Conservation (phyloP, 2,113 vertebrate species). For the Diglossa brunneiventris region DNA sequence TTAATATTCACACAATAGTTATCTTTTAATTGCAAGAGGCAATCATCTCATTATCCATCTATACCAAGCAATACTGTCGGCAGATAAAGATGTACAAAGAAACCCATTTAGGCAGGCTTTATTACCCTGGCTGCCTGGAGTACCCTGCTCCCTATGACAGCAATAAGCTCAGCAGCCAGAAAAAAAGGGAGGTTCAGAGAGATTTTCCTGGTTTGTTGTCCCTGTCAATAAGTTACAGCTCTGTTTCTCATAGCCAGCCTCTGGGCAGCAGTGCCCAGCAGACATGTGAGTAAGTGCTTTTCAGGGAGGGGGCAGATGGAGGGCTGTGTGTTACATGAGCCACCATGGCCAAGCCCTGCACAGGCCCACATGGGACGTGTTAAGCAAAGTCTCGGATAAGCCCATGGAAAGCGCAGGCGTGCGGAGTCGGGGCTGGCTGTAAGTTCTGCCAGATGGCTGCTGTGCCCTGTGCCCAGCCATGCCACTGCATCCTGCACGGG, state of each 20-base stretch:
- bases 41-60: too few relatives aligned
- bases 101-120: constrained; percentile 1
- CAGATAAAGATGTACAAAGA: constrained; percentile 5
- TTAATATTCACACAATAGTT: too few relatives aligned
- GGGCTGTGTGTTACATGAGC: neutral
- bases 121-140: neutral
- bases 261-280: neutral
- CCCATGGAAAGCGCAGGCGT: neutral
- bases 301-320: neutral
- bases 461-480: fast-evolving
- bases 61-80: neutral
- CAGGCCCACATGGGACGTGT: neutral
- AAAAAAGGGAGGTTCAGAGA: neutral
- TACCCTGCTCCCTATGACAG: neutral
- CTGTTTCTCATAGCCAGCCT: constrained; percentile 25
- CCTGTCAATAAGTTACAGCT: constrained; percentile 29
- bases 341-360: neutral
- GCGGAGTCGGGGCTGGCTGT: neutral
- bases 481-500: fast-evolving
- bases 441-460: neutral
- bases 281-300: neutral
- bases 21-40: too few relatives aligned
- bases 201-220: constrained; percentile 52
- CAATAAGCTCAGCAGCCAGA: neutral
- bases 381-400: neutral